Conservation (phyloP, 2,888 invertebrate species). For the Drosophila eohydei region DNA sequence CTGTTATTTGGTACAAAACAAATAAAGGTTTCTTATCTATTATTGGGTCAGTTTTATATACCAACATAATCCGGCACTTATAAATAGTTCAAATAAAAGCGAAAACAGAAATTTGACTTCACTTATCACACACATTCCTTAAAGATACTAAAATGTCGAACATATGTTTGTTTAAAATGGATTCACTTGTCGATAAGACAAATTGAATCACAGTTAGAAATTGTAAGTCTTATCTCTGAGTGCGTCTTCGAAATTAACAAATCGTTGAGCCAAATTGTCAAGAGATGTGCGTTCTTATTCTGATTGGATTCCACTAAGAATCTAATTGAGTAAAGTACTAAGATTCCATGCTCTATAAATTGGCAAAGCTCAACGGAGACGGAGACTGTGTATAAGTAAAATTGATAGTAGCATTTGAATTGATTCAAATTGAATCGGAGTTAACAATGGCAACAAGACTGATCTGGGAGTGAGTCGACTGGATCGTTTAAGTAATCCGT, state of each 20-base stretch:
- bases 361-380: background rate
- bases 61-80: slow-evolving; percentile 6
- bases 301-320: slow-evolving; percentile 7
- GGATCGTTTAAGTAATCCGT: slow-evolving; percentile 1
- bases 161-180: slow-evolving; percentile 13
- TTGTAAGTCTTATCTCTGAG: slow-evolving; percentile 25
- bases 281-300: background rate
- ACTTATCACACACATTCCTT: slow-evolving; percentile 34
- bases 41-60: background rate
- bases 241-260: slow-evolving; percentile 13
- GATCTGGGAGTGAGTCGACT: slow-evolving; percentile 17
- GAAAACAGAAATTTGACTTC: slow-evolving; percentile 8
- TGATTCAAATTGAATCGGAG: slow-evolving; percentile 28
- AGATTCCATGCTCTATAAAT: background rate
- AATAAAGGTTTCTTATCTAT: slow-evolving; percentile 10
- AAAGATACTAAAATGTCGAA: slow-evolving; percentile 5
- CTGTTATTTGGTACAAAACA: background rate
- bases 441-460: background rate
- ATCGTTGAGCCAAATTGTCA: slow-evolving; percentile 4
- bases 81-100: slow-evolving; percentile 11
- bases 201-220: slow-evolving; percentile 25
- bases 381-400: background rate
- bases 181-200: slow-evolving; percentile 23
- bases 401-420: background rate
- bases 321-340: background rate